Percentiles rank a stretch among this genome's conserved stretches.
These are phyloP conservation scores for Condylostylus longicornis DNA, from an alignment of 1,140 invertebrate species.

Conservation along the genomic window DNA sequence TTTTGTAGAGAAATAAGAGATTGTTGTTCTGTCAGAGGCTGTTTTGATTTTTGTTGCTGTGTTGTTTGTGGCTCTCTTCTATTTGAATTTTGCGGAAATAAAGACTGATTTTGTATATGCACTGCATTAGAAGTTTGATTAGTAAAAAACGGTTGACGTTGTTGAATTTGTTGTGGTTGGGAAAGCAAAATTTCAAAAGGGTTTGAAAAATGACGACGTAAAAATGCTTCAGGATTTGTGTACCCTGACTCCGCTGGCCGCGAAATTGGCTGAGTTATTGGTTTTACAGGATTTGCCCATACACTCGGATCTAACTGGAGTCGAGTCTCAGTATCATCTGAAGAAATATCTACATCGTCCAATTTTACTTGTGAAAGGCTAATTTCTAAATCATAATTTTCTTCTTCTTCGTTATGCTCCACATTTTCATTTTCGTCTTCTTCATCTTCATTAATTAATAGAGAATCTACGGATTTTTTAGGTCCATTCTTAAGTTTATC, in stretches of 20 bases:
- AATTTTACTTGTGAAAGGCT: slow-evolving; percentile 42
- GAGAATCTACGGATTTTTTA: slow-evolving; percentile 1
- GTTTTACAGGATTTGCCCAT: slow-evolving; percentile 33
- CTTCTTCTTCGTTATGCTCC: slow-evolving; percentile 11
- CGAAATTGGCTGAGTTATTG: slow-evolving; percentile 8
- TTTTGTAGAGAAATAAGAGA: slow-evolving; percentile 3
- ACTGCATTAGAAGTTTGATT: neutral
- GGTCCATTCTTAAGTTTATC: slow-evolving; percentile 8
- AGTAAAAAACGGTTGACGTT: slow-evolving; percentile 1
- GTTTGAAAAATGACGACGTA: slow-evolving; percentile 18
- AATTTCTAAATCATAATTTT: slow-evolving; percentile 24
- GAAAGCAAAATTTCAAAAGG: slow-evolving; percentile 18
- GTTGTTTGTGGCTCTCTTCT: too few species aligned
- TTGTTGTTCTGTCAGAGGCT: slow-evolving; percentile 1
- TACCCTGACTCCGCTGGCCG: neutral
- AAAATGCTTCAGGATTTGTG: slow-evolving; percentile 7
- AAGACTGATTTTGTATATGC: slow-evolving; percentile 10
- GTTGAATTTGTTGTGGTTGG: slow-evolving; percentile 16
- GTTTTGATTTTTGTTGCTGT: slow-evolving; percentile 7
- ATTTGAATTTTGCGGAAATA: slow-evolving; percentile 13
- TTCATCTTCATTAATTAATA: slow-evolving; percentile 2
- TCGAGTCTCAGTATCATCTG: slow-evolving; percentile 33
- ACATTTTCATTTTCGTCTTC: slow-evolving; percentile 8
- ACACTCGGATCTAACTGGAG: slow-evolving; percentile 32
- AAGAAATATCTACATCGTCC: slow-evolving; percentile 35